These are phyloP conservation scores for Mola mola DNA, from an alignment of 2,113 vertebrate species.

Conservation along the genomic window DNA sequence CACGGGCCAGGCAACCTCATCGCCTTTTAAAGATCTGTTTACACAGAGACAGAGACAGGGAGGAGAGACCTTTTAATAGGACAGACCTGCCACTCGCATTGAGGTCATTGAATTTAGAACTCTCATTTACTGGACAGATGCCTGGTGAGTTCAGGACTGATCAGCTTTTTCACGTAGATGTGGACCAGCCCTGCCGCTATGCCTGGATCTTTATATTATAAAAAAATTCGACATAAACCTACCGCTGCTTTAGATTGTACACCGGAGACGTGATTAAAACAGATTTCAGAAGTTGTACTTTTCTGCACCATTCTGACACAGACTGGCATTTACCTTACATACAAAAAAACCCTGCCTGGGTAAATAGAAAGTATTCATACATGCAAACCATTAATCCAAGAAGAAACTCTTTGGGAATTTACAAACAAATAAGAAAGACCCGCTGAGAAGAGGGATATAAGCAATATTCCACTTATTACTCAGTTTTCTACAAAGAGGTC, in stretches of 20 bases:
- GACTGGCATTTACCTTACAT: slow-evolving; percentile 39
- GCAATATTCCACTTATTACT: neutral
- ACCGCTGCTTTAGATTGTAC: neutral
- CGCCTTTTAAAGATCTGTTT: slow-evolving; percentile 72
- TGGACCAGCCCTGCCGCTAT: slow-evolving; percentile 24
- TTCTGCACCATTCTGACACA: slow-evolving; percentile 13
- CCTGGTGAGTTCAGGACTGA: slow-evolving; percentile 47
- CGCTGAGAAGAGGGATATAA: neutral
- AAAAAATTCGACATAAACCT: neutral
- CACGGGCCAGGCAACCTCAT: slow-evolving; percentile 51
- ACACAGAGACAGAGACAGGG: slow-evolving; percentile 61
- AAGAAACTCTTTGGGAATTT: slow-evolving; percentile 5
- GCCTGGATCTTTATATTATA: slow-evolving; percentile 23
- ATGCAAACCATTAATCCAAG: neutral
- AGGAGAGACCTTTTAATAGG: slow-evolving; percentile 76
- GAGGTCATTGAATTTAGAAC: slow-evolving; percentile 64
- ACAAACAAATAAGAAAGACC: slow-evolving; percentile 5
- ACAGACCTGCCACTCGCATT: slow-evolving; percentile 69
- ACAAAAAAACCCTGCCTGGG: no score
- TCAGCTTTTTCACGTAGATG: slow-evolving; percentile 8
- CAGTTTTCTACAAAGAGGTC: neutral
- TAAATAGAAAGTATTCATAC: neutral
- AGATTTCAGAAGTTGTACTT: slow-evolving; percentile 11
- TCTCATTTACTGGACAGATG: slow-evolving; percentile 63
- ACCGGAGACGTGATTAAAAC: slow-evolving; percentile 3